These are phyloP conservation scores for Acanthosoma haemorrhoidale DNA, from an alignment of 2,888 invertebrate species.

Conservation along the genomic window DNA sequence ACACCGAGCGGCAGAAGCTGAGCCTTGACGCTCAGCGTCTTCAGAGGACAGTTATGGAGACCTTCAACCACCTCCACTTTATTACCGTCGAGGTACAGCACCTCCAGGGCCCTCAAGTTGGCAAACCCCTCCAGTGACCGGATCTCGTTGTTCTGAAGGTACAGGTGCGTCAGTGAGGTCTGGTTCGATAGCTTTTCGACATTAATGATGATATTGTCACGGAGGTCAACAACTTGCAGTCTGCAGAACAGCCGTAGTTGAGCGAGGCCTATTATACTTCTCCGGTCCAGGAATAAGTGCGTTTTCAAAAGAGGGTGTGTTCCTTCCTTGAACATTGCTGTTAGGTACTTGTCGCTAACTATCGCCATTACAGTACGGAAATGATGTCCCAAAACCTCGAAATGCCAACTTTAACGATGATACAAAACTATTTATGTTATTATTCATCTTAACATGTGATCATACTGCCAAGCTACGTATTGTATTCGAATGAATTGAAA, in stretches of 20 bases:
- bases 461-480: too few relatives aligned
- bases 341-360: not conserved
- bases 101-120: not conserved
- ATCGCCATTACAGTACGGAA: too few relatives aligned
- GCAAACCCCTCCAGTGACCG: not conserved
- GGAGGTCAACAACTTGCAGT: not conserved
- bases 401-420: too few relatives aligned
- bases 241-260: not conserved
- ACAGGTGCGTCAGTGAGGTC: not conserved
- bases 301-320: not conserved
- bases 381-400: too few relatives aligned
- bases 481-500: too few relatives aligned
- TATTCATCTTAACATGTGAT: too few relatives aligned
- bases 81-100: not conserved
- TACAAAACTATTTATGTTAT: too few relatives aligned
- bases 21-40: not conserved
- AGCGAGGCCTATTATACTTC: not conserved
- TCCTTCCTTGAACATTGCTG: not conserved
- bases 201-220: not conserved
- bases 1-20: not conserved
- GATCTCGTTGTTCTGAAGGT: not conserved
- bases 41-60: not conserved
- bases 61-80: not conserved
- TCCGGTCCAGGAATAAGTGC: not conserved
- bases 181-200: not conserved